phyloP scores from a whole-genome alignment of 2,797 vertebrate species.

The Paratrypauchen microcephalus region DNA sequence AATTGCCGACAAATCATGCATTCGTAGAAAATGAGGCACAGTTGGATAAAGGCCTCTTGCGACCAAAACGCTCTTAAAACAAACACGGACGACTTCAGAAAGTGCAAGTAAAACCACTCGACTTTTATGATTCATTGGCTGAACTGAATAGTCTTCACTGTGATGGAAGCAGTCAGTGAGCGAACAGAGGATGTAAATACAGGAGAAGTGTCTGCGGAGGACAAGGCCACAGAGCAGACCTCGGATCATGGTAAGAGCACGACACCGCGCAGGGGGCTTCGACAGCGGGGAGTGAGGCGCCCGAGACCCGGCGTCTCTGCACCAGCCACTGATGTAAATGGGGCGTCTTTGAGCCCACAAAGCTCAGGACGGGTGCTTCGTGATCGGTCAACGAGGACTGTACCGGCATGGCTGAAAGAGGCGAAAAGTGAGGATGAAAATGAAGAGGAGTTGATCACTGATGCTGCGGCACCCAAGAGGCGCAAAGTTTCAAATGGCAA shows the following conservation, averaged over 20 bases:
- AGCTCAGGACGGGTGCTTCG: conserved; percentile 74
- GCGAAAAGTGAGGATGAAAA: conserved; percentile 69
- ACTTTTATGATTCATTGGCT: conserved; percentile 30
- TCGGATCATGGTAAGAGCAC: conserved; percentile 61
- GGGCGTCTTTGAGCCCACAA: conserved; percentile 51
- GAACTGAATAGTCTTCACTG: conserved; percentile 34
- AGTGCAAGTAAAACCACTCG: conserved; percentile 54
- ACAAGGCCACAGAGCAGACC: conserved; percentile 77
- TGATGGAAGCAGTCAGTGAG: conserved; percentile 71
- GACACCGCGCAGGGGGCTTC: conserved; percentile 67
- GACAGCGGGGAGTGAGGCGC: conserved; percentile 70
- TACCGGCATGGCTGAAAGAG: conserved; percentile 80
- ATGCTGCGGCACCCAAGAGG: conserved; percentile 76
- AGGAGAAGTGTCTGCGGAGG: conserved; percentile 56
- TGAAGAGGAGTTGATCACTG: conserved; percentile 59
- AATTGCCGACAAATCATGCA: conserved; percentile 60
- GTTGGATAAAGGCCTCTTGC: conserved; percentile 70
- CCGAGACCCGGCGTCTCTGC: conserved; percentile 63
- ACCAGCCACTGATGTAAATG: conserved; percentile 63
- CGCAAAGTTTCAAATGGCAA: conserved; percentile 85
- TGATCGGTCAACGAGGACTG: conserved; percentile 78
- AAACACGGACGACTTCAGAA: conserved; percentile 47
- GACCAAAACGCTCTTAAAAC: conserved; percentile 61
- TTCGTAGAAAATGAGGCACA: conserved; percentile 71
- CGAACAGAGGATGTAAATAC: conserved; percentile 68